Percentiles rank a stretch among this genome's conserved stretches.
Evolutionary conservation across 1,140 invertebrate species (phyloP).

Genomic region (Leptopilina clavipes): DNA sequence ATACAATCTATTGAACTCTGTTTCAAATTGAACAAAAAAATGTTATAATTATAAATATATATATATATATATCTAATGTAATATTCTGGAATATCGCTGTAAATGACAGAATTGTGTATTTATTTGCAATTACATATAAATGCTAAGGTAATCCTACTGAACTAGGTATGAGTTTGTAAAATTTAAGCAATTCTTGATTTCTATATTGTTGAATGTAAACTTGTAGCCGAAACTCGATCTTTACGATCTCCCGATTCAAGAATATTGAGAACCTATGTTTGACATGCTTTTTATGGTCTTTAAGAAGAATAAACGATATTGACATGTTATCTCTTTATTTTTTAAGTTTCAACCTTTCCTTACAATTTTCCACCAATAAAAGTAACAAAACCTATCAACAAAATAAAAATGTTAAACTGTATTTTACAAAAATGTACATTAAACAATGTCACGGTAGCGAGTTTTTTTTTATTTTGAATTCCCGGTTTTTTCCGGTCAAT

Average conservation of each 20-base stretch:
- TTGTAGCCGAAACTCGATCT: constrained; percentile 23
- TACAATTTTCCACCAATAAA: not conserved
- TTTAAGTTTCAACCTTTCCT: constrained; percentile 24
- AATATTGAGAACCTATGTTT: constrained; percentile 58
- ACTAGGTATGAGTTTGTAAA: constrained; percentile 17
- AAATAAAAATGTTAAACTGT: too few species aligned
- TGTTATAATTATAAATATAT: too few species aligned
- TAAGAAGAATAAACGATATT: constrained; percentile 66
- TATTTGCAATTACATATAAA: constrained; percentile 4
- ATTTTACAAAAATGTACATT: too few species aligned
- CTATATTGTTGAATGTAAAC: constrained; percentile 13
- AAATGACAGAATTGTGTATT: not conserved
- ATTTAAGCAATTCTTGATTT: not conserved
- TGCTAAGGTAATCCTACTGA: not conserved
- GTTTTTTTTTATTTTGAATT: too few species aligned
- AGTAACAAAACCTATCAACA: too few species aligned
- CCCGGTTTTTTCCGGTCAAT: too few species aligned
- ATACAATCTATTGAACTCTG: constrained; percentile 2
- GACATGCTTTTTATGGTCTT: constrained; percentile 62
- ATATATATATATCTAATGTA: constrained; percentile 34
- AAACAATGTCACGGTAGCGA: too few species aligned
- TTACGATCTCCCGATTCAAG: constrained; percentile 61
- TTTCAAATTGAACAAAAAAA: constrained; percentile 4
- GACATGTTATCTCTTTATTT: constrained; percentile 51
- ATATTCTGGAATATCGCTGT: constrained; percentile 16